Evolutionary conservation across 2,797 vertebrate genomes (phyloP).

Genomic region (Bothrops alternatus): DNA sequence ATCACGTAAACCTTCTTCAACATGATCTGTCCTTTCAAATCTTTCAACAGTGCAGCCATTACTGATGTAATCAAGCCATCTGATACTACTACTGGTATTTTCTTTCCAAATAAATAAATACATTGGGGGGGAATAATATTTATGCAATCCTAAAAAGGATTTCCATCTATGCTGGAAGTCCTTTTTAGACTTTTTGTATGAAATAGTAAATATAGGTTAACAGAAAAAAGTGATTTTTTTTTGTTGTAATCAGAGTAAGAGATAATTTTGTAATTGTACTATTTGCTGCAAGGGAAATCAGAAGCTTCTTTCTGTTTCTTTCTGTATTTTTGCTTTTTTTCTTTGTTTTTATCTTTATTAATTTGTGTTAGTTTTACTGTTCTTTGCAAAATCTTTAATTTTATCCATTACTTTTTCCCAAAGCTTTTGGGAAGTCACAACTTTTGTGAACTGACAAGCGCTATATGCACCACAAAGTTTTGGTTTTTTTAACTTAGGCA

Average conservation of each 20-base stretch:
- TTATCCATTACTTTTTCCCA: neutral
- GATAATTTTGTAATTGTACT: too few species aligned
- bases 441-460: neutral
- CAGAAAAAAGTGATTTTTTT: too few species aligned
- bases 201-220: too few species aligned
- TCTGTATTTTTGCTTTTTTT: too few species aligned
- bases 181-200: too few species aligned
- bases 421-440: neutral
- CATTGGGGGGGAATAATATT: too few species aligned
- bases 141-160: too few species aligned
- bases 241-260: too few species aligned
- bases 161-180: too few species aligned
- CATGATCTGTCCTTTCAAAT: neutral
- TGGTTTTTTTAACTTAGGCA: neutral
- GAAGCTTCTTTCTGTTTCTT: neutral
- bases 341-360: neutral
- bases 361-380: neutral
- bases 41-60: neutral
- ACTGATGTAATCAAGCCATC: neutral
- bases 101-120: too few species aligned
- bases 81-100: too few species aligned
- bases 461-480: neutral
- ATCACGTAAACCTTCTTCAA: neutral
- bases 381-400: neutral
- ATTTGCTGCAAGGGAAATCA: too few species aligned